A percentile compares a stretch with the other conserved stretches of the same genome.
These are phyloP conservation scores for Atlantisia rogersi DNA, from an alignment of 2,113 vertebrate species.

Conservation along the genomic window DNA sequence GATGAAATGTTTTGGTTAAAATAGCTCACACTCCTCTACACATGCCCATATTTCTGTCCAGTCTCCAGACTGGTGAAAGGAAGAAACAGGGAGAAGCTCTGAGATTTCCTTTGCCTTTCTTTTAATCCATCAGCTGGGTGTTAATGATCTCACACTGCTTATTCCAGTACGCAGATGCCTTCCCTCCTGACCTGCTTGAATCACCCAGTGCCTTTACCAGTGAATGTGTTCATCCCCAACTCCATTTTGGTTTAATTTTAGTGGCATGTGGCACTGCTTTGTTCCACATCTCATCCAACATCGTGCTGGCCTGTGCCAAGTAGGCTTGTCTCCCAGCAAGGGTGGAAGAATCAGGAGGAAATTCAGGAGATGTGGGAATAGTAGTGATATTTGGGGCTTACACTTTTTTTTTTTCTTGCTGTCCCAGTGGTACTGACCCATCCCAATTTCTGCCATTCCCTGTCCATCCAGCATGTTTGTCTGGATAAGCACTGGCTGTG, in stretches of 20 bases:
- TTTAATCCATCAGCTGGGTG: background rate
- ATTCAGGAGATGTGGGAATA: background rate
- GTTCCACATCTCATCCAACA: background rate
- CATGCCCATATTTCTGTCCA: slow-evolving; percentile 23
- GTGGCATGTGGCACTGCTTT: background rate
- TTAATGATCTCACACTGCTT: slow-evolving; percentile 1
- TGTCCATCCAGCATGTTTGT: background rate
- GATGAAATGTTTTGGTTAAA: slow-evolving; percentile 70
- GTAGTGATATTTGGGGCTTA: background rate
- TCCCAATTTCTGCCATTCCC: background rate
- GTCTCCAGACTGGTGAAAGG: background rate
- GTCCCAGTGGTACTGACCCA: background rate
- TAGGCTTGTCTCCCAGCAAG: background rate
- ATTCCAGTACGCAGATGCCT: background rate
- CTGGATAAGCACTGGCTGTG: background rate
- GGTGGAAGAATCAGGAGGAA: background rate
- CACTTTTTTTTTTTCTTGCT: background rate
- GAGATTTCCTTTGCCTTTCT: slow-evolving; percentile 29
- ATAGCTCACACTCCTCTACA: slow-evolving; percentile 59
- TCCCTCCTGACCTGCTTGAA: background rate
- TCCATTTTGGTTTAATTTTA: background rate
- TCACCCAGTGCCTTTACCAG: background rate
- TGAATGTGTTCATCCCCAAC: background rate
- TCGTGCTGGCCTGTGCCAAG: background rate
- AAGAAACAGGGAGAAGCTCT: slow-evolving; percentile 9